Percentiles rank a stretch among this genome's conserved stretches.
Evolutionary conservation across 1,140 invertebrate genomes (phyloP).

Genomic region (Anastrepha ludens): DNA sequence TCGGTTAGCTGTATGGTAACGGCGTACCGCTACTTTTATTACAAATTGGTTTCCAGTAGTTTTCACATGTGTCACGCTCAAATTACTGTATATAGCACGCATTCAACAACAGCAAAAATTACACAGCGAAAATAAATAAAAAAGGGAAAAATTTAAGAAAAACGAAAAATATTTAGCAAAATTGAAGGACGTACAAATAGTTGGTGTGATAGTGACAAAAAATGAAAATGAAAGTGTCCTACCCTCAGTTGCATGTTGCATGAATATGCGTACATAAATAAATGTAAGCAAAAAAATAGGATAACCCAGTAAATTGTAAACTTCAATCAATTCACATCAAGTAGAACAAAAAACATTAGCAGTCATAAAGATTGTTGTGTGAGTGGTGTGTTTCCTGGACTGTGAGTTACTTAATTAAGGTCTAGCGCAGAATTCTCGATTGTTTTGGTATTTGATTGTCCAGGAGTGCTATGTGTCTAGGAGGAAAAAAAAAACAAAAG

Average conservation of each 20-base stretch:
- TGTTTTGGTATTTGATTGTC: too few relatives aligned
- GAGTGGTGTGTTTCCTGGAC: too few relatives aligned
- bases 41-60: slow-evolving; percentile 54
- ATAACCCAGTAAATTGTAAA: neutral
- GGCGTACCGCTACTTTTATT: slow-evolving; percentile 51
- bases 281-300: neutral
- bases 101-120: neutral
- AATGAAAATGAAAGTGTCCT: slow-evolving; percentile 41
- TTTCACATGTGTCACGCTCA: slow-evolving; percentile 52
- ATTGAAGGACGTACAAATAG: slow-evolving; percentile 43
- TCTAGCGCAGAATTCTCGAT: too few relatives aligned
- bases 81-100: slow-evolving; percentile 45
- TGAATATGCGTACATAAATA: neutral
- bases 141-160: slow-evolving; percentile 12
- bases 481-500: too few relatives aligned
- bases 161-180: neutral
- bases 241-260: neutral
- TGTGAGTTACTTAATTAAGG: too few relatives aligned
- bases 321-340: too few relatives aligned
- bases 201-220: neutral
- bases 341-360: too few relatives aligned
- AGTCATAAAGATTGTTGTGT: too few relatives aligned
- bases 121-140: slow-evolving; percentile 14
- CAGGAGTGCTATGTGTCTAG: too few relatives aligned
- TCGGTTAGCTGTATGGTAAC: neutral